Evolutionary conservation across 2,888 invertebrate species (phyloP).

Genomic region (Cremastinae sp.): DNA sequence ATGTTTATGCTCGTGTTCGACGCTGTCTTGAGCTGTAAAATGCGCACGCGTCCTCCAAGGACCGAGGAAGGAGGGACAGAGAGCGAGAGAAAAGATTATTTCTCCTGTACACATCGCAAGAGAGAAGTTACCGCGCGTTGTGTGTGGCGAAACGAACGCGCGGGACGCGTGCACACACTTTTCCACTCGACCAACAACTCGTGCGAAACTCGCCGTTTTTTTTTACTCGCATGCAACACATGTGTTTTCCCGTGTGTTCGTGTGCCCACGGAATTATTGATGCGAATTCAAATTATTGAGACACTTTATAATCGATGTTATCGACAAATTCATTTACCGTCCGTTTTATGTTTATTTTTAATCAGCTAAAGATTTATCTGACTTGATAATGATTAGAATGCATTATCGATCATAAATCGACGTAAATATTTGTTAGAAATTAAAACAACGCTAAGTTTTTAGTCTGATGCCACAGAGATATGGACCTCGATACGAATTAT

Average conservation of each 20-base stretch:
- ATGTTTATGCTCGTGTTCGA: conserved; percentile 78
- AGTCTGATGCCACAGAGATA: no score
- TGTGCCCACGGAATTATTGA: conserved; percentile 4
- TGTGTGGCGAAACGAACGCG: conserved; percentile 16
- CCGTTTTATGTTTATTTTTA: no score
- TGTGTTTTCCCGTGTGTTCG: conserved; percentile 7
- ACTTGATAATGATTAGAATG: no score
- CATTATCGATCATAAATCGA: no score
- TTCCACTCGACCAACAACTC: conserved; percentile 31
- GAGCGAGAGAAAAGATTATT: conserved; percentile 5
- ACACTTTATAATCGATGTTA: neutral
- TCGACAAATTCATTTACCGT: neutral
- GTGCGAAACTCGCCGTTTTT: conserved; percentile 39
- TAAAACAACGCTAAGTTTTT: no score
- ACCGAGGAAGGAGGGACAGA: conserved; percentile 31
- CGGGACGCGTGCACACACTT: conserved; percentile 26
- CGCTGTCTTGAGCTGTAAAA: conserved; percentile 73
- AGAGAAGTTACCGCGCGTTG: conserved; percentile 40
- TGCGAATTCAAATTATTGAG: neutral
- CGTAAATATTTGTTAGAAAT: no score
- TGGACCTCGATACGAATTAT: no score
- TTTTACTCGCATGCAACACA: conserved; percentile 35
- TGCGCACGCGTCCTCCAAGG: conserved; percentile 72
- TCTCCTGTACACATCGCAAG: conserved; percentile 30
- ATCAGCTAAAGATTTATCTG: no score